Evolutionary conservation across 2,888 invertebrate genomes (phyloP), one percentile per base, ranked within the genome.

Genomic region (Germaria angustata): DNA sequence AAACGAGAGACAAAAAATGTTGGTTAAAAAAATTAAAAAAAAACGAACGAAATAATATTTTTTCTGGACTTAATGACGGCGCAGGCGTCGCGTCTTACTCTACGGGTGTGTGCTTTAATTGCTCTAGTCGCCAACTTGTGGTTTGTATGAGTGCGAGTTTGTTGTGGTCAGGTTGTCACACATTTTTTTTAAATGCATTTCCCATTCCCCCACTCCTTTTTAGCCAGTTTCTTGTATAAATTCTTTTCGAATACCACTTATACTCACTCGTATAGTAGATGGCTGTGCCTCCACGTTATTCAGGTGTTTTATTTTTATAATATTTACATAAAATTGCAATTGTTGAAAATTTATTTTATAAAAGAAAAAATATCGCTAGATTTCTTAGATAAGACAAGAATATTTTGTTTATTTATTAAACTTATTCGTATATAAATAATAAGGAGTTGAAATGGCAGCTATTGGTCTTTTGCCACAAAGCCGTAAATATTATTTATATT

Each of bases 151-250:
- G 20, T 32, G 53, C 24, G 53, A 59, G 69, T 69, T 87, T 83
- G 84, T 88, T 89, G 87, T 88, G 87, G 86, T 89, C 88, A 88
- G 86, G 79, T 82, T 82, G 82, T 83, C 79, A 84, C 83, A 72
- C 75, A 63, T 69, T 73, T 75, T 68, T 63, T 69, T 69, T 11
- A 34, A 41, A 36, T 53, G 32, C 6, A 1, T 41, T 59, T 49
- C 15, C 86, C 86, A 86, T 5, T 85, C 87, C 87, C 87, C 88
- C 87, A 87, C 85, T 86, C 87, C 86, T 86, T 85, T 83, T 39
- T 68, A 49, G 55, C 32, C 46, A 49, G 20, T 59, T 57, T 32
- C 4, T 6, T 28, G 3, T 28, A 6, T 6, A 28, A 6, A 3
- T 28, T 28, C 28, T 28, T n/a, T n/a, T n/a, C n/a, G n/a, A n/a